Conservation (phyloP, 2,888 invertebrate species). For the Therioaphis trifolii region DNA sequence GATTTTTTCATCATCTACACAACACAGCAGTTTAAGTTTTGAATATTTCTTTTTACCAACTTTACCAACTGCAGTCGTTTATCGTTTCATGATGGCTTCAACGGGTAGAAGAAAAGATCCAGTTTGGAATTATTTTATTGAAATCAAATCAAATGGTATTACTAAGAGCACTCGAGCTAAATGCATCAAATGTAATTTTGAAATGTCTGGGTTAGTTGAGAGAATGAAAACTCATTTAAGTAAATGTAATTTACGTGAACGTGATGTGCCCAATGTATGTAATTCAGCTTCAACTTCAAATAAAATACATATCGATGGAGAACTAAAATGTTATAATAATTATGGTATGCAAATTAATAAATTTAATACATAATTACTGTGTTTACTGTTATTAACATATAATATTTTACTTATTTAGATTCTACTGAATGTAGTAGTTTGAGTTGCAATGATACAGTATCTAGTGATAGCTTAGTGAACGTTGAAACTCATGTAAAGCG, state of each 20-base stretch:
- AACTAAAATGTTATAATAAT: not conserved
- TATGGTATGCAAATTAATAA: conserved; percentile 15
- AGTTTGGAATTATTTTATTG: conserved; percentile 9
- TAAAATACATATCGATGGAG: conserved; percentile 7
- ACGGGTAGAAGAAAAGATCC: conserved; percentile 29
- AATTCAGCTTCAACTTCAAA: conserved; percentile 12
- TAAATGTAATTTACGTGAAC: too few species aligned
- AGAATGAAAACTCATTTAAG: not conserved
- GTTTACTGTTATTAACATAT: not conserved
- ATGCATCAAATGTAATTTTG: conserved; percentile 14
- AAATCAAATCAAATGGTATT: conserved; percentile 5
- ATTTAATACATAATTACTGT: conserved; percentile 5
- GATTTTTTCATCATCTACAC: too few species aligned
- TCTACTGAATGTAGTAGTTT: too few species aligned
- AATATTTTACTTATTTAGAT: too few species aligned
- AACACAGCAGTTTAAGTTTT: too few species aligned
- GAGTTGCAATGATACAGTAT: too few species aligned
- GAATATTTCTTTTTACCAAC: too few species aligned
- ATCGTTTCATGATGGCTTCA: too few species aligned
- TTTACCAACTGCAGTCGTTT: too few species aligned
- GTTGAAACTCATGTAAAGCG: not conserved
- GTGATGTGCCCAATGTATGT: conserved; percentile 1
- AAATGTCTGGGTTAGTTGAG: conserved; percentile 14
- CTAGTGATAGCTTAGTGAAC: not conserved
- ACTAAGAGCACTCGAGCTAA: conserved; percentile 8